Percentiles rank a stretch among this genome's conserved stretches.
phyloP scores from a whole-genome alignment of 2,888 invertebrate species.

The Luperina nickerlii region DNA sequence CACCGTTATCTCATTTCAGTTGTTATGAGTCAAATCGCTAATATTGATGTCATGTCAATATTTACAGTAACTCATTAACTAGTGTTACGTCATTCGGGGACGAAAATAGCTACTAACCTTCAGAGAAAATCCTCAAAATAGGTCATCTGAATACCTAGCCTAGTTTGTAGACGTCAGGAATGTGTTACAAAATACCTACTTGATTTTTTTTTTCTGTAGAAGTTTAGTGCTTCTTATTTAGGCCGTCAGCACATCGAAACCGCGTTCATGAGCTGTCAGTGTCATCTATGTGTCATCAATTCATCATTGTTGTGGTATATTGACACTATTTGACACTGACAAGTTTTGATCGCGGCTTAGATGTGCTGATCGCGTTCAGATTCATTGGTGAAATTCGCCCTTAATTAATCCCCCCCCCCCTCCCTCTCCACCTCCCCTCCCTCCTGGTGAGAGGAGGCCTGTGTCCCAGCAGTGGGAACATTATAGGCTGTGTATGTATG shows the following conservation, averaged over 20 bases:
- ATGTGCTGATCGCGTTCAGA: not conserved
- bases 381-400: not conserved
- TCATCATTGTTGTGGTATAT: not conserved
- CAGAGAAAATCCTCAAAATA: constrained; percentile 56
- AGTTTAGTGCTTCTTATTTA: not conserved
- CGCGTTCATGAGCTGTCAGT: not conserved
- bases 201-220: not conserved
- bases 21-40: constrained; percentile 31
- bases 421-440: too few relatives aligned
- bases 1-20: constrained; percentile 14
- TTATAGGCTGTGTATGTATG: too few relatives aligned
- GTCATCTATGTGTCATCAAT: not conserved
- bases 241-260: not conserved
- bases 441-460: too few relatives aligned
- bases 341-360: not conserved
- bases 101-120: constrained; percentile 52
- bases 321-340: not conserved
- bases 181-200: constrained; percentile 1
- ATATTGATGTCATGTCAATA: constrained; percentile 38
- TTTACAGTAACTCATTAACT: constrained; percentile 41
- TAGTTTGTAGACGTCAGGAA: constrained; percentile 26
- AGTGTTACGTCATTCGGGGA: constrained; percentile 30
- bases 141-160: constrained; percentile 30
- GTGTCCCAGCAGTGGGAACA: too few relatives aligned
- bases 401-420: too few relatives aligned